Base-by-base conservation (phyloP, 2,888 invertebrate genomes). In the Aphodius granarius region DNA sequence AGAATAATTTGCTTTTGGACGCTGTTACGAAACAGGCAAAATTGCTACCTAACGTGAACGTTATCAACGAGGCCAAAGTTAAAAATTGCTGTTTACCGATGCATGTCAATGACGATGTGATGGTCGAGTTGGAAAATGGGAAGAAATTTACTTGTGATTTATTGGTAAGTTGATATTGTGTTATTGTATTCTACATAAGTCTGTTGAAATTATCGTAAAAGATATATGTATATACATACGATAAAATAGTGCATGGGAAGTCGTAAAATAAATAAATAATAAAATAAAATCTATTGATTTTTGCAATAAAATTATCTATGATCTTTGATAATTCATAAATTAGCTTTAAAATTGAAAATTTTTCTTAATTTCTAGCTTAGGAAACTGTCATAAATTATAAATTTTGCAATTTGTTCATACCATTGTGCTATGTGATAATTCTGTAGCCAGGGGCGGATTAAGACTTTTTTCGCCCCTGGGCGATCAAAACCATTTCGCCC, bases 1-100 rank as follows among this genome's bases (percentile, higher is more conserved):
- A 99, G 88, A 99, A 98, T 88, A 95, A 97, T 88, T 90, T 97
- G 4, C 90, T 98, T 68, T 87, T 96, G 2, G 91, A 93, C 82
- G 92, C 95, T 0, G 91, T 96, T 13, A 92, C 91, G 81, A 89
- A 88, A 77, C 91, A 92, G 83, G 78, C 87, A 0, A 84, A 89
- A 64, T 86, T 88, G 19, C 83, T 90, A 0, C 82, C 83, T 79
- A 92, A 92, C 84, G 90, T 96, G 0, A 89, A 91, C 70, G 89
- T 96, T 3, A 84, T 92, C 9, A 93, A 95, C 85, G 89, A 91
- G 77, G 90, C 94, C 0, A 92, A 91, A 84, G 92, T 95, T 70
- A 88, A 91, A 73, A 88, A 22, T 64, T 80, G 74, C 20, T 22
- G 16, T 21, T 85, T 95, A 66, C 90, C 92, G 0, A 81, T 83